Evolutionary conservation across 2,797 vertebrate genomes (phyloP).

Genomic region (Coracias cyanogaster): DNA sequence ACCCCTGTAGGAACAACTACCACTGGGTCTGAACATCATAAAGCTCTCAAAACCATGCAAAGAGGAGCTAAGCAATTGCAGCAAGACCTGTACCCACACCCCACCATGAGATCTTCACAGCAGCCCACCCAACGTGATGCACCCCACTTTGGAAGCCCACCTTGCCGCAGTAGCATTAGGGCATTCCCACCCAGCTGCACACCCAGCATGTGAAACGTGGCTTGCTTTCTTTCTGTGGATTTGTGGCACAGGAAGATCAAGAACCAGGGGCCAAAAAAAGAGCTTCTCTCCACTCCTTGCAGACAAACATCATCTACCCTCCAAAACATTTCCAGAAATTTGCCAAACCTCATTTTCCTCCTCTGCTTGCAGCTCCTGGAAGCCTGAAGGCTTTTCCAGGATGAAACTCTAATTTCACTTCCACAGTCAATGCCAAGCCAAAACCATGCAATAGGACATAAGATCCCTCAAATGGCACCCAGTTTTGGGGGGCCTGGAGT

Average conservation of each 20-base stretch:
- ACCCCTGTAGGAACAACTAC: not conserved
- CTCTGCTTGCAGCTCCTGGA: not conserved
- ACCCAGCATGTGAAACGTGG: rapidly evolving
- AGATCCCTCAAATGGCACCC: rapidly evolving
- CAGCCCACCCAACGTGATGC: rapidly evolving
- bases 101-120: not conserved
- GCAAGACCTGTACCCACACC: rapidly evolving
- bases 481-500: rapidly evolving
- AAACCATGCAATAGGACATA: rapidly evolving
- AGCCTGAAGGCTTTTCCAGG: not conserved
- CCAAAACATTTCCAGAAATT: rapidly evolving
- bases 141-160: rapidly evolving
- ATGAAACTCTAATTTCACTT: not conserved
- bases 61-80: not conserved
- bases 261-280: not conserved
- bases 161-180: rapidly evolving
- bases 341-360: rapidly evolving
- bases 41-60: rapidly evolving
- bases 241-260: not conserved
- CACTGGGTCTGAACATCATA: rapidly evolving
- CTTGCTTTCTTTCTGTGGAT: rapidly evolving
- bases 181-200: not conserved
- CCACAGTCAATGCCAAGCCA: rapidly evolving
- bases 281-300: rapidly evolving
- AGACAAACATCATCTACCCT: no score